Base-by-base conservation (phyloP, 2,888 invertebrate genomes). In the Rhagonycha fulva region DNA sequence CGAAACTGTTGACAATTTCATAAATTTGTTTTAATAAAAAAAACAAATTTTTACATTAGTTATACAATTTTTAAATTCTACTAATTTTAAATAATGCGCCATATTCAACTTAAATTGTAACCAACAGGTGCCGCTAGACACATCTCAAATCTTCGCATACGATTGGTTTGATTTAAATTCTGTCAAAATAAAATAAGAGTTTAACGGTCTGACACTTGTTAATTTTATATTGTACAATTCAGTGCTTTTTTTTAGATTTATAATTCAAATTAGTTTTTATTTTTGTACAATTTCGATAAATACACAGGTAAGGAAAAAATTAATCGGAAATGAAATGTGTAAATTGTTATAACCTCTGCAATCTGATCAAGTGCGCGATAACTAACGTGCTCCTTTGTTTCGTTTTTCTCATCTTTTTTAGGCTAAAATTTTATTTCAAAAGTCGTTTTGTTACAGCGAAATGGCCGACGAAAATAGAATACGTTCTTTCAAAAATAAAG, bases 401-500 rank as follows among this genome's bases (percentile, higher is more conserved):
- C 23, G 26, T 26, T 62, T 62, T 66, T 19, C 14, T 66, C 23
- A 19, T 9, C 19, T n/a, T 32, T 68, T 68, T 28, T 68, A 24
- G 14, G 47, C 47, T 47, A 47, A 63, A 23, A 63, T 63, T 63
- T 24, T 12, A 24, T 63, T 23, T 19, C 9, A 63, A 63, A 10
- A 63, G 24, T 63, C n/a, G 0, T 26, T 30, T n/a, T 3, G 14
- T 28, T 19, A 14, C 14, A 30, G 19, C 14, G 67, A 76, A 71
- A 93, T 94, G 93, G 90, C 91, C 81, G 93, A 93, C 80, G 90
- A 90, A 84, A 89, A 89, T 66, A 91, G 95, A 82, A 89, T 94
- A 81, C 89, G 92, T 70, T 90, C 92, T 10, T 96, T 94, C 88
- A 96, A 96, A 88, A 94, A 94, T 87, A 92, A 92, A 84, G 93